Percentiles rank a stretch among this genome's conserved stretches.
These are phyloP conservation scores for Salarias fasciatus DNA, from an alignment of 2,797 vertebrate genomes.

Conservation along the genomic window DNA sequence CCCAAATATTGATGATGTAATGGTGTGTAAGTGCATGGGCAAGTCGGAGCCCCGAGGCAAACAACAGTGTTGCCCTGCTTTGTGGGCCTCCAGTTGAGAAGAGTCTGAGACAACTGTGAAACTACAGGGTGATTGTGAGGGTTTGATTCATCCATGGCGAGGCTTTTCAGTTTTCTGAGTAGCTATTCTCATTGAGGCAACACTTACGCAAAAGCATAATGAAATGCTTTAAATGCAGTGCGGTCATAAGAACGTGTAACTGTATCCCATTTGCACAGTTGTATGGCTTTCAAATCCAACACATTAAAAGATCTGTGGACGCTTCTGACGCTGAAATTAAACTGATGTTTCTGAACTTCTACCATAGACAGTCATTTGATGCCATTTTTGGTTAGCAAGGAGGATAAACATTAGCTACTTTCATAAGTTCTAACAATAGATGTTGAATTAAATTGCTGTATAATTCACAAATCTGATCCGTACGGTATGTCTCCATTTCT, in stretches of 20 bases:
- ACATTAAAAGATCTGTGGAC: background rate
- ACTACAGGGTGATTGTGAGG: constrained; percentile 14
- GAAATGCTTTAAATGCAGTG: no score
- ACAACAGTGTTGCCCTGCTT: constrained; percentile 28
- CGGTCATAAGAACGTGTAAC: no score
- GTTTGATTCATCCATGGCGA: constrained; percentile 26
- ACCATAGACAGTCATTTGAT: no score
- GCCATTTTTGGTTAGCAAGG: no score
- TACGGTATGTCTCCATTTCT: no score
- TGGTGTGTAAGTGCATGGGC: constrained; percentile 58
- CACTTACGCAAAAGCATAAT: constrained; percentile 7
- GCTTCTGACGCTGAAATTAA: no score
- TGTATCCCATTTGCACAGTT: background rate
- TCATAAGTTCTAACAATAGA: no score
- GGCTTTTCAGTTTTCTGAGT: no score
- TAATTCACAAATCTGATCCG: background rate
- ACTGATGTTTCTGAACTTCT: no score
- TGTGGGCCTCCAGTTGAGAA: constrained; percentile 13
- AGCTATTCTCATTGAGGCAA: background rate
- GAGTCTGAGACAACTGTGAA: constrained; percentile 30
- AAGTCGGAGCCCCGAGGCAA: constrained; percentile 58
- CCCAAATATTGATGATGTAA: constrained; percentile 70
- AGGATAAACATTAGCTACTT: no score
- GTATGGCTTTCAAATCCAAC: background rate
- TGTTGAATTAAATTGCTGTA: background rate